Evolutionary conservation across 2,888 invertebrate species (phyloP).

Genomic region (Arge pagana): DNA sequence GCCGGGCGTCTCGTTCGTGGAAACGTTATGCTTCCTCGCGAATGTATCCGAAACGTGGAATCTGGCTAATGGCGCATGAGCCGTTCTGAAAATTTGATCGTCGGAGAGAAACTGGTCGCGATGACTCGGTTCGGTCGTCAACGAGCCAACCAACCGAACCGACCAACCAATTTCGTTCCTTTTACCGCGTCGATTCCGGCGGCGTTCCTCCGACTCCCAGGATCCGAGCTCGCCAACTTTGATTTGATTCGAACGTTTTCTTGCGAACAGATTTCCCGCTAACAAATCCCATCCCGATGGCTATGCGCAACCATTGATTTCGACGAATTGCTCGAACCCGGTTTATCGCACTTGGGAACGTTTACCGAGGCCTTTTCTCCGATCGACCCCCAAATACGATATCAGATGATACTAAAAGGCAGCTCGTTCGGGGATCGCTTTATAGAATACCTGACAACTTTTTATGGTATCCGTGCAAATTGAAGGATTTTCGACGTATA

Average conservation of each 20-base stretch:
- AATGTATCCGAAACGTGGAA: constrained; percentile 13
- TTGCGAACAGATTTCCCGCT: constrained; percentile 13
- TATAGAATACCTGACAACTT: constrained; percentile 10
- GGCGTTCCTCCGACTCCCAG: too few species aligned
- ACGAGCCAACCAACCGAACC: too few species aligned
- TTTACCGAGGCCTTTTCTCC: constrained; percentile 5
- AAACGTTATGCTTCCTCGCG: constrained; percentile 6
- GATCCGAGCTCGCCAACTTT: constrained; percentile 47
- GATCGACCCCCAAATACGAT: constrained; percentile 7
- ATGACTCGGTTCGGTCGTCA: constrained; percentile 13
- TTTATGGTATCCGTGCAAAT: constrained; percentile 17
- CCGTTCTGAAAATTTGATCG: constrained; percentile 51
- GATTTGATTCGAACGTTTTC: constrained; percentile 45
- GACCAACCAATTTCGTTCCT: constrained; percentile 8
- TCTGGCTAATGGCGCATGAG: constrained; percentile 50
- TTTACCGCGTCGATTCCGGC: too few species aligned
- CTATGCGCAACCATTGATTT: constrained; percentile 34
- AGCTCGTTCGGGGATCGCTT: constrained; percentile 4
- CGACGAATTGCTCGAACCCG: constrained; percentile 32
- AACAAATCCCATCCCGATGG: constrained; percentile 37
- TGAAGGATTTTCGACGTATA: constrained; percentile 16
- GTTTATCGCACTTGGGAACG: constrained; percentile 8
- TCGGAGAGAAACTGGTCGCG: constrained; percentile 44
- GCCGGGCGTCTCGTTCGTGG: too few species aligned
- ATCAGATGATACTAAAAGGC: constrained; percentile 6